A percentile compares a stretch with the other conserved stretches of the same genome.
These are phyloP conservation scores for Alca torda DNA, from an alignment of 2,797 vertebrate genomes.

Conservation along the genomic window DNA sequence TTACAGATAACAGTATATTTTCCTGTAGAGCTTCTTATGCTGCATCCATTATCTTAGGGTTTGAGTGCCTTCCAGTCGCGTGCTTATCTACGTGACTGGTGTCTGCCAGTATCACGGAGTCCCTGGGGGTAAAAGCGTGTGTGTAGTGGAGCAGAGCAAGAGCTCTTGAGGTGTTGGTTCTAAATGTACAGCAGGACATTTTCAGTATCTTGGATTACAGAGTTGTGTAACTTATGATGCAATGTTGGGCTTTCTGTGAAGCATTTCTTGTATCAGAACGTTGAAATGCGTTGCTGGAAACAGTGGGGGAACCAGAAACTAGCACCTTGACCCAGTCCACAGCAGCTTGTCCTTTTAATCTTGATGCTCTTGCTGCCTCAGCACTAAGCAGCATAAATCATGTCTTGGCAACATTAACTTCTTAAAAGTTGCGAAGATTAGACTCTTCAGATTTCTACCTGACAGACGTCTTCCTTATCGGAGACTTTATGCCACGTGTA, in stretches of 20 bases:
- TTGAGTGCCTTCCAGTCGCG: not conserved
- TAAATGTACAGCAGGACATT: too few relatives aligned
- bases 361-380: not conserved
- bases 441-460: not conserved
- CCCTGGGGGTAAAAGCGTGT: not conserved
- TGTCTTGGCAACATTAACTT: not conserved
- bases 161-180: not conserved
- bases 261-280: rapidly evolving
- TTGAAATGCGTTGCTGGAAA: not conserved
- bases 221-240: not conserved
- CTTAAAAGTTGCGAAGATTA: not conserved
- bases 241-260: not conserved
- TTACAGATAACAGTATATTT: not conserved
- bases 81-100: rapidly evolving
- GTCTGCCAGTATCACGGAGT: not conserved
- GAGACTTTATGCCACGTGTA: not conserved
- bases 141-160: not conserved
- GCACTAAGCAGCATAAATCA: not conserved
- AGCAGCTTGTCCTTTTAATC: not conserved
- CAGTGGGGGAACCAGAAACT: not conserved
- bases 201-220: not conserved
- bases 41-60: not conserved
- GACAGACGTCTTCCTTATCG: not conserved
- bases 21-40: not conserved
- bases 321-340: not conserved